Evolutionary conservation across 2,113 vertebrate genomes (phyloP), one percentile per base, ranked within the genome.

Genomic region (Fregetta grallaria): DNA sequence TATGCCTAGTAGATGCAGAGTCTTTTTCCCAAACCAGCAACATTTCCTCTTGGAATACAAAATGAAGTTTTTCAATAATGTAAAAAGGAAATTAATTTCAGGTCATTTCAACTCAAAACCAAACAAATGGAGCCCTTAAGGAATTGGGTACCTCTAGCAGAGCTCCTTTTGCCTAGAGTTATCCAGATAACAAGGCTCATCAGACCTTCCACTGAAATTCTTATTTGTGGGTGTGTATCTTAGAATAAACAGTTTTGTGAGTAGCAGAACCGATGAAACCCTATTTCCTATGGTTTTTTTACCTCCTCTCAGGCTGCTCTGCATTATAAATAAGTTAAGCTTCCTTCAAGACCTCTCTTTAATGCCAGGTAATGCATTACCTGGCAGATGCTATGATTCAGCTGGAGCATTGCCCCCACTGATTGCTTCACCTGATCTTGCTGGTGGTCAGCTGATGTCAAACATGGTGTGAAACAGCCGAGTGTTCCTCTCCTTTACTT

Each of bases 51-150:
- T 82, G 25, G 70, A 87, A 93, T 70, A 79, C 30, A 81, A 20
- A 85, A 65, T 7, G 4, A 67, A 70, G 18, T 65, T 82, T 91
- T 91, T 63, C 66, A 90, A 36, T 56, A 90, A 87, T 38, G 44
- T 68, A 72, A 74, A 63, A 95, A 78, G 11, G 27, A 91, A 87
- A 91, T 90, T 59, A 78, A 78, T 94, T 91, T 87, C 56, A 85
- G 68, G 72, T 84, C 19, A 80, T 66, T 93, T 77, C 67, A 86
- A 61, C 27, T 86, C 56, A 71, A 80, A 90, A 61, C 3, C 27
- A 89, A 87, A 70, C 32, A 65, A 47, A 26, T 4, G 8, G 34
- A 83, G 15, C 49, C 53, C 68, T 52, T 67, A 38, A 80, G 47
- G 76, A 91, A 81, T 7, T 36, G 29, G 9, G 6, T 91, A 55